These are phyloP conservation scores for Empis livida DNA, from an alignment of 2,888 invertebrate genomes.

Conservation along the genomic window DNA sequence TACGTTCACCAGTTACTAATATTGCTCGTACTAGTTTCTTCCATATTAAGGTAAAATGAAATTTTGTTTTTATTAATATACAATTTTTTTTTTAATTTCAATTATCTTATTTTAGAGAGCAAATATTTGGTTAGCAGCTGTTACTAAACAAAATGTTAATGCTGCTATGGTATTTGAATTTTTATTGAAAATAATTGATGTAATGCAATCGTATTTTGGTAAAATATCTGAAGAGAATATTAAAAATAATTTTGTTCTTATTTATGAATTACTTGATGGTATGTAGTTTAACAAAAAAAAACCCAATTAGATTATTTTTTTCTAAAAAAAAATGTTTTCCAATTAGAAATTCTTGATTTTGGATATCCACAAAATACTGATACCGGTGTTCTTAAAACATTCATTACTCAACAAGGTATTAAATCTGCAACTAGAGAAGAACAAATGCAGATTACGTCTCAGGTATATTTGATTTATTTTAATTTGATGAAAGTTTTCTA, in stretches of 20 bases:
- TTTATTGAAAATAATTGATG: constrained; percentile 90
- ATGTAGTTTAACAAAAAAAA: constrained; percentile 23
- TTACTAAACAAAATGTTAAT: constrained; percentile 99
- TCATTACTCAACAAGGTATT: constrained; percentile 98
- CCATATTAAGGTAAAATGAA: constrained; percentile 73
- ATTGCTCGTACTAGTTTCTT: constrained; percentile 99
- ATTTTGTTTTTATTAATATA: too few relatives aligned
- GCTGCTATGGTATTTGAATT: constrained; percentile 99
- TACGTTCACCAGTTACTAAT: constrained; percentile 97
- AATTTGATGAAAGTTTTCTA: not conserved
- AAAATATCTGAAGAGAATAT: constrained; percentile 99
- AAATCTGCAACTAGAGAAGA: constrained; percentile 99
- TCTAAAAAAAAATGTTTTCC: constrained; percentile 8
- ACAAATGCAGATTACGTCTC: constrained; percentile 98
- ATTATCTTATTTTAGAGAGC: constrained; percentile 54
- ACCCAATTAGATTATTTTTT: too few relatives aligned
- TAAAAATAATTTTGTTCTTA: constrained; percentile 99
- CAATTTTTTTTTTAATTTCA: too few relatives aligned
- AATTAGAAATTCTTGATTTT: constrained; percentile 92
- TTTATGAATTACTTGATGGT: constrained; percentile 97
- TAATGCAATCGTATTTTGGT: constrained; percentile 99
- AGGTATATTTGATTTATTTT: constrained; percentile 34
- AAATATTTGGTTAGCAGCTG: constrained; percentile 99
- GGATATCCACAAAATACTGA: constrained; percentile 99
- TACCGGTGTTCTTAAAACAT: constrained; percentile 96